Percentiles rank a stretch among this genome's conserved stretches.
These are phyloP conservation scores for Notothenia rossii DNA, from an alignment of 2,113 vertebrate species.

Conservation along the genomic window DNA sequence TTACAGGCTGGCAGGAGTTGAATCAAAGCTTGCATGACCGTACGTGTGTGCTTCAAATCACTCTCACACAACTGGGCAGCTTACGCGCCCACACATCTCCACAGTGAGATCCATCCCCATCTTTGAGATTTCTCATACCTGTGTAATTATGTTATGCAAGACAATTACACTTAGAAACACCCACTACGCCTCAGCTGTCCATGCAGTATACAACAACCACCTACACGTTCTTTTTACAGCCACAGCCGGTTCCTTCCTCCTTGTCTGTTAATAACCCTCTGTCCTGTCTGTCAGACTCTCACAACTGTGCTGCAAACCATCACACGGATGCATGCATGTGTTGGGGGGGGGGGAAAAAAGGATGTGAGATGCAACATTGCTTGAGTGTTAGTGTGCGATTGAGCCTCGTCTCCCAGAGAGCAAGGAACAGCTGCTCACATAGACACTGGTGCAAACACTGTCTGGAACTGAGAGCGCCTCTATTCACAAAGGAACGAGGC, in stretches of 20 bases:
- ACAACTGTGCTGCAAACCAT: conserved; percentile 50
- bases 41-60: conserved; percentile 21
- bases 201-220: conserved; percentile 58
- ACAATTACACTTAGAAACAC: conserved; percentile 70
- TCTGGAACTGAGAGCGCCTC: conserved; percentile 66
- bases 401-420: conserved; percentile 62
- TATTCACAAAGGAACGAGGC: conserved; percentile 67
- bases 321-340: conserved; percentile 35
- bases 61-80: not conserved
- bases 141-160: conserved; percentile 69
- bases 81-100: conserved; percentile 46
- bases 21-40: conserved; percentile 65
- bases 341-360: conserved; percentile 51
- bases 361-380: conserved; percentile 69
- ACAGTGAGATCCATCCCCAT: conserved; percentile 52
- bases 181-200: conserved; percentile 74
- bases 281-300: conserved; percentile 53
- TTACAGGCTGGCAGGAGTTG: conserved; percentile 63
- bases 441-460: conserved; percentile 31
- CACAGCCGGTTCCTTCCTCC: conserved; percentile 68
- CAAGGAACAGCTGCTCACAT: conserved; percentile 70
- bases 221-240: conserved; percentile 72
- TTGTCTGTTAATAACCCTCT: conserved; percentile 67
- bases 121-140: conserved; percentile 64
- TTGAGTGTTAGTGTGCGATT: conserved; percentile 56